Percentiles rank a stretch among this genome's conserved stretches.
Evolutionary conservation across 1,140 invertebrate genomes (phyloP).

Genomic region (Cherax quadricarinatus): DNA sequence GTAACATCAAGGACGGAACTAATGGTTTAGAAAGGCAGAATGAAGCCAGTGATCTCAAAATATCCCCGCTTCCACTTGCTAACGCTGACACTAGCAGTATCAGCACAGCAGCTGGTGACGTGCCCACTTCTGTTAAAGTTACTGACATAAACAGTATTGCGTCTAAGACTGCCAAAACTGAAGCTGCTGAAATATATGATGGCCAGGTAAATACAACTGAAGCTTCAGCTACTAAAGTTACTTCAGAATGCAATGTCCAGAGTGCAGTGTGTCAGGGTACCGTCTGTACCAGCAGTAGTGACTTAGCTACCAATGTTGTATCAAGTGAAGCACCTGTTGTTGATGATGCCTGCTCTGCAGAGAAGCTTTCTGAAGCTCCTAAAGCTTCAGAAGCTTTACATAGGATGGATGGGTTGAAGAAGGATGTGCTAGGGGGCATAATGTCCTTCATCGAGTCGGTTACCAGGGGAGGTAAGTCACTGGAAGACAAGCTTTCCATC

Average conservation of each 20-base stretch:
- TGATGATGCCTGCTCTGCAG: not conserved
- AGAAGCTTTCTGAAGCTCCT: not conserved
- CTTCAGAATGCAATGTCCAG: not conserved
- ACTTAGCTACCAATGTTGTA: not conserved
- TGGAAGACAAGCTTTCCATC: slow-evolving; percentile 16
- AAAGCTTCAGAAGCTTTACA: not conserved
- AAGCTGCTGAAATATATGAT: not conserved
- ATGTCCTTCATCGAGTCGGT: slow-evolving; percentile 20
- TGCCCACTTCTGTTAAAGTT: not conserved
- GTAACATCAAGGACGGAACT: not conserved
- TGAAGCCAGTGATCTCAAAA: not conserved
- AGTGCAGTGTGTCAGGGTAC: too few relatives aligned
- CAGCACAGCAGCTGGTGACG: not conserved
- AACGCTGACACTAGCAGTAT: not conserved
- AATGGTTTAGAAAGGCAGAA: not conserved
- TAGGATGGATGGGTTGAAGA: not conserved
- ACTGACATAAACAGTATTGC: not conserved
- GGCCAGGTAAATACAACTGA: not conserved
- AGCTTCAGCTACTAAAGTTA: not conserved
- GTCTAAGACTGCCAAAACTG: not conserved
- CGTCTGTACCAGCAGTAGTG: not conserved
- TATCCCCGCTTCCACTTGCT: not conserved
- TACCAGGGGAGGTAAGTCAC: not conserved
- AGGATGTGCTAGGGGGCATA: not conserved
- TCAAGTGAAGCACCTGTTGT: not conserved